Percentiles rank a stretch among this genome's conserved stretches.
Evolutionary conservation across 2,888 invertebrate species (phyloP).

Genomic region (Halocaridina rubra): DNA sequence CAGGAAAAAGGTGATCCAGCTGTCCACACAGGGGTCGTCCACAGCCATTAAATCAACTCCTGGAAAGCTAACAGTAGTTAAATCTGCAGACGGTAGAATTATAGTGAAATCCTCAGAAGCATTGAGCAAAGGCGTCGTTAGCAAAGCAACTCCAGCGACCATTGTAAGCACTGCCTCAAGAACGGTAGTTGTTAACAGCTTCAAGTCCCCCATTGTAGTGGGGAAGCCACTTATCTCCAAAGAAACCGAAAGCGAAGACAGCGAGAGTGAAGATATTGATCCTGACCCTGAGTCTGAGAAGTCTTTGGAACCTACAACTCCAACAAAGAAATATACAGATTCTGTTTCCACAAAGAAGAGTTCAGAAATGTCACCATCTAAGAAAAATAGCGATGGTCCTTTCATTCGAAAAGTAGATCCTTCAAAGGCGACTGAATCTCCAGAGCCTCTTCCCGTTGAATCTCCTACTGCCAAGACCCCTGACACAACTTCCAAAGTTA

Average conservation of each 20-base stretch:
- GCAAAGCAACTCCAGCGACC: background rate
- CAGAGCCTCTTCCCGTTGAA: background rate
- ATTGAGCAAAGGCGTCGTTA: background rate
- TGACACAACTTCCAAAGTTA: background rate
- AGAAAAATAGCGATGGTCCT: background rate
- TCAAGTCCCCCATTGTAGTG: background rate
- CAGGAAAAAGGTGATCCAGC: slow-evolving; percentile 39
- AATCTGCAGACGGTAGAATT: slow-evolving; percentile 18
- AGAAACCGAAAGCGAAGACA: background rate
- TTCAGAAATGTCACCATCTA: background rate
- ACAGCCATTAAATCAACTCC: background rate
- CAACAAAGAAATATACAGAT: background rate
- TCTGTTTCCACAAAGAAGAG: background rate
- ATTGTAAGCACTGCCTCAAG: background rate
- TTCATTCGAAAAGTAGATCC: background rate
- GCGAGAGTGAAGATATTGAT: background rate
- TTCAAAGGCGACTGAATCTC: background rate
- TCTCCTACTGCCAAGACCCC: background rate
- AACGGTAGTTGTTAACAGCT: background rate
- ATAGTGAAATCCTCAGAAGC: slow-evolving; percentile 38
- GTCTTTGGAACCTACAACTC: background rate
- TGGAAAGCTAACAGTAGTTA: slow-evolving; percentile 26
- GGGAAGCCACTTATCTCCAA: background rate
- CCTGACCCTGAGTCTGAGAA: background rate
- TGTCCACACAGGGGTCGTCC: background rate